Evolutionary conservation across 1,140 invertebrate species (phyloP).

Genomic region (Contarinia nasturtii): DNA sequence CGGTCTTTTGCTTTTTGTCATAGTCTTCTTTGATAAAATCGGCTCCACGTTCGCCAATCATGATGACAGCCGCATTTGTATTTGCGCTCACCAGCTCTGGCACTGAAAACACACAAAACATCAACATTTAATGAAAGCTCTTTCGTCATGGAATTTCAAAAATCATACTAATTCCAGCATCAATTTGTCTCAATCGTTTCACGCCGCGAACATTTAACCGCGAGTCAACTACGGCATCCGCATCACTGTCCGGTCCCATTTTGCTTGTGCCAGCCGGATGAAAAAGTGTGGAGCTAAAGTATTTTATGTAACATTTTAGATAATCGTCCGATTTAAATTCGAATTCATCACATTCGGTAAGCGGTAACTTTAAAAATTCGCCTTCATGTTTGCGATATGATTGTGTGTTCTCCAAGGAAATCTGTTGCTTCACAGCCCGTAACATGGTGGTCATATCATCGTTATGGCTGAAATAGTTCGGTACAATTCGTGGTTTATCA

Average conservation of each 20-base stretch:
- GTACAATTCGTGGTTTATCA: conserved; percentile 46
- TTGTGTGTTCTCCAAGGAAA: conserved; percentile 4
- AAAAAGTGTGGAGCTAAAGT: conserved; percentile 12
- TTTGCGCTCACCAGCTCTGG: conserved; percentile 50
- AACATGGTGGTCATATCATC: conserved; percentile 44
- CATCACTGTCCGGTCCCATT: conserved; percentile 20
- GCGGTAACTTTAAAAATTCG: conserved; percentile 11
- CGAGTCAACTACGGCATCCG: conserved; percentile 23
- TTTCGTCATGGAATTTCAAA: conserved; percentile 32
- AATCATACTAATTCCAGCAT: conserved; percentile 36
- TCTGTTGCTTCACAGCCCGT: conserved; percentile 29
- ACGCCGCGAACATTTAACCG: conserved; percentile 34
- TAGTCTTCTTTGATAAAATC: conserved; percentile 47
- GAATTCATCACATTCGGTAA: conserved; percentile 21
- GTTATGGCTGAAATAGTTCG: conserved; percentile 51
- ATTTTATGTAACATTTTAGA: conserved; percentile 11
- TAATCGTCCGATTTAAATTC: conserved; percentile 10
- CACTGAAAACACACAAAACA: conserved; percentile 20
- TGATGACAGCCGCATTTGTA: conserved; percentile 56
- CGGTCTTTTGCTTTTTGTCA: conserved; percentile 4
- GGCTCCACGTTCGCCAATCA: conserved; percentile 58
- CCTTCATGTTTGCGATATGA: conserved; percentile 8
- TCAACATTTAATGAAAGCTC: conserved; percentile 31
- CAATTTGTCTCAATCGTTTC: conserved; percentile 30
- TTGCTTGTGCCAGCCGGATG: conserved; percentile 24